These are phyloP conservation scores for Grammomys surdaster DNA, from an alignment of 2,113 vertebrate species.

Conservation along the genomic window DNA sequence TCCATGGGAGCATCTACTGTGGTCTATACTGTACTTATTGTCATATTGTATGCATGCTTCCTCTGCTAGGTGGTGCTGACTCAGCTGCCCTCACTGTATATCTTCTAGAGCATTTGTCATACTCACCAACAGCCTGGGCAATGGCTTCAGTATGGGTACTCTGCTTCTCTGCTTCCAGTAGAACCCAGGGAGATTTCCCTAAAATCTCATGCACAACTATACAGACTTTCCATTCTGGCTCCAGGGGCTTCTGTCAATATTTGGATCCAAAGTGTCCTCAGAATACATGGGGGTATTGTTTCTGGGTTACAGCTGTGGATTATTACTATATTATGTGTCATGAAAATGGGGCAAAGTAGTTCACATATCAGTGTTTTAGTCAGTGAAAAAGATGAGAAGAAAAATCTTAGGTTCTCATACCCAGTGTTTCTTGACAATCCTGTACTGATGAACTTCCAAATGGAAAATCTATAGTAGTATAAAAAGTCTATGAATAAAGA, in stretches of 20 bases:
- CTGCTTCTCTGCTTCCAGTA: background rate
- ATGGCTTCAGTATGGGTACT: background rate
- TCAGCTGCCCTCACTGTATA: background rate
- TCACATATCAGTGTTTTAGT: background rate
- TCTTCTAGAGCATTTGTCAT: background rate
- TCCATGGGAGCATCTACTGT: background rate
- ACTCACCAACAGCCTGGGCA: background rate
- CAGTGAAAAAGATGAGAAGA: background rate
- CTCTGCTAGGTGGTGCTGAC: background rate
- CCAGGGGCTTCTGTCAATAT: background rate
- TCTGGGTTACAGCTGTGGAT: background rate
- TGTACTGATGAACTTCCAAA: background rate
- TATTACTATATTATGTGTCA: background rate
- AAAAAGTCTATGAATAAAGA: background rate
- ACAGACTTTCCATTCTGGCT: background rate
- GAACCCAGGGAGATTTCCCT: background rate
- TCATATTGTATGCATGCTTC: background rate
- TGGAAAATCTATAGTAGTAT: background rate
- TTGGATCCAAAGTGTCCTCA: background rate
- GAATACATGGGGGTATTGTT: background rate
- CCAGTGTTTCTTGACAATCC: background rate
- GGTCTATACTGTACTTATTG: too few relatives aligned
- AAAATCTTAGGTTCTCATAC: background rate
- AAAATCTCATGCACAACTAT: background rate
- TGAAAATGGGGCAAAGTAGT: background rate